Percentiles rank a stretch among this genome's conserved stretches.
Evolutionary conservation across 2,797 vertebrate genomes (phyloP).

Genomic region (Crenuchus spilurus): DNA sequence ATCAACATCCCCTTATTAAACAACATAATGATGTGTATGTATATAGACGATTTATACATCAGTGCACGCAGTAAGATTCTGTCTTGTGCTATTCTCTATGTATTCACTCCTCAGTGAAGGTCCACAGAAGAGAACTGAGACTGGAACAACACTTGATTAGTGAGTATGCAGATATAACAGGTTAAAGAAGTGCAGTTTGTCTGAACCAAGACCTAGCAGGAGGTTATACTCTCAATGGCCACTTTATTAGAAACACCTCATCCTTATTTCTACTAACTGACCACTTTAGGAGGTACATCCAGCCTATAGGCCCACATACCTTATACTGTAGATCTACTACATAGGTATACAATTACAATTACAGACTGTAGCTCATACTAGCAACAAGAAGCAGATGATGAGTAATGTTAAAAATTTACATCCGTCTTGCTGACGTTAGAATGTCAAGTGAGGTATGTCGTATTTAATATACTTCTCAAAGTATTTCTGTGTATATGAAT

Average conservation of each 20-base stretch:
- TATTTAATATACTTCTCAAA: too few relatives aligned
- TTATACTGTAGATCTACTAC: too few relatives aligned
- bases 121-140: not conserved
- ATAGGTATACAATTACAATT: too few relatives aligned
- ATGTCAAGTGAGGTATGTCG: too few relatives aligned
- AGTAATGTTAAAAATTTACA: too few relatives aligned
- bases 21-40: not conserved
- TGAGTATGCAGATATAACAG: conserved; percentile 13
- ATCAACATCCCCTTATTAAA: not conserved
- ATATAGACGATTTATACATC: too few relatives aligned
- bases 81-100: not conserved
- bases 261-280: not conserved
- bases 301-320: not conserved
- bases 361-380: too few relatives aligned
- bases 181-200: not conserved
- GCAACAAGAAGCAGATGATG: too few relatives aligned
- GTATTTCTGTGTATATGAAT: too few relatives aligned
- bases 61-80: not conserved
- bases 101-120: not conserved
- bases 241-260: too few relatives aligned
- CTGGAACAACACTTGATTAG: conserved; percentile 17
- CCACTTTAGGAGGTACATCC: not conserved
- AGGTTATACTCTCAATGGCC: not conserved
- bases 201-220: not conserved
- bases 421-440: too few relatives aligned